These are phyloP conservation scores for Drosophila anomalata DNA, from an alignment of 2,888 invertebrate genomes.

Conservation along the genomic window DNA sequence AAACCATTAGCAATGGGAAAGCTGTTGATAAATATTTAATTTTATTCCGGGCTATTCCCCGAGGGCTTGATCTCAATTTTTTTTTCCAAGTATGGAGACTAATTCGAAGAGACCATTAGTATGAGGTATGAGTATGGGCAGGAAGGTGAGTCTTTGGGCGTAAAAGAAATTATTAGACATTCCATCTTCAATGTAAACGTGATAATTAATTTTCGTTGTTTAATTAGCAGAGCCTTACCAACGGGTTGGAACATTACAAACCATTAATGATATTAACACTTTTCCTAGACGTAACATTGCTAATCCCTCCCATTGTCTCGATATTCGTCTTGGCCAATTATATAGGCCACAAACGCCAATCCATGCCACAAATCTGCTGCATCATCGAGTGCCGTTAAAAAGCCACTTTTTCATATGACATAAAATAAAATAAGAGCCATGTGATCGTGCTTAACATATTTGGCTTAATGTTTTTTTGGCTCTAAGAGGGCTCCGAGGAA, in stretches of 20 bases:
- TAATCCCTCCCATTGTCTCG: background rate
- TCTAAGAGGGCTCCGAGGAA: constrained; percentile 12
- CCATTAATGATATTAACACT: constrained; percentile 5
- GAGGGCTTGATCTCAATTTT: constrained; percentile 23
- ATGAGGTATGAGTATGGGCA: background rate
- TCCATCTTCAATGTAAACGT: background rate
- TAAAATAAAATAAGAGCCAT: constrained; percentile 49
- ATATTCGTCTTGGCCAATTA: constrained; percentile 8
- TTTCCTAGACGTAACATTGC: constrained; percentile 2
- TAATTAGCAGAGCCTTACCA: constrained; percentile 14
- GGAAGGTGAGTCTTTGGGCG: constrained; percentile 9
- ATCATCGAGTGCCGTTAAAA: constrained; percentile 49
- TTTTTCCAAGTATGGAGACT: constrained; percentile 1
- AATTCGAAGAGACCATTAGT: constrained; percentile 13
- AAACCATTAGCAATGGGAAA: constrained; percentile 40
- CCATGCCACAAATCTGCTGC: constrained; percentile 31
- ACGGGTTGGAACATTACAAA: constrained; percentile 7
- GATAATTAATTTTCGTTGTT: constrained; percentile 7
- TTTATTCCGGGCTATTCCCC: constrained; percentile 23
- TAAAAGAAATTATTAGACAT: background rate
- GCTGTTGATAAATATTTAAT: constrained; percentile 41
- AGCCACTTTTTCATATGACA: constrained; percentile 43
- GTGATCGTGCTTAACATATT: constrained; percentile 63
- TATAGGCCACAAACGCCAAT: background rate
- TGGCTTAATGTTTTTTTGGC: constrained; percentile 46